phyloP scores from a whole-genome alignment of 2,888 invertebrate species.

The Chrysina gloriosa region DNA sequence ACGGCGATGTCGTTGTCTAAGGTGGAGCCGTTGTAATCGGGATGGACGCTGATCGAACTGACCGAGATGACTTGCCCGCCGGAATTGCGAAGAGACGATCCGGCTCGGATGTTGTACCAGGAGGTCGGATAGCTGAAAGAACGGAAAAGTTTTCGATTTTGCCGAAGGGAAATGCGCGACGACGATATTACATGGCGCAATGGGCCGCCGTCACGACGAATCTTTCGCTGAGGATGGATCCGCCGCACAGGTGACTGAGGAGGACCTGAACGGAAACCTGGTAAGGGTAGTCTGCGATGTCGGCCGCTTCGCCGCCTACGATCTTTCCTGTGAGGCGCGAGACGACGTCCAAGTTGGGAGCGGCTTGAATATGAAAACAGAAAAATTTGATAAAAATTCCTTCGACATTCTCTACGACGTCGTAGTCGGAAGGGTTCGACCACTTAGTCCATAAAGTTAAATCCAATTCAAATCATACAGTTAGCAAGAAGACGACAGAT shows the following conservation, averaged over 20 bases:
- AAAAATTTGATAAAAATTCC: no score
- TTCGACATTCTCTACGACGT: no score
- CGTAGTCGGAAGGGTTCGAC: no score
- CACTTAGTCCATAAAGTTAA: no score
- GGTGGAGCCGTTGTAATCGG: background rate
- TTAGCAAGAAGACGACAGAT: no score
- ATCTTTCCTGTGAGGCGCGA: slow-evolving; percentile 50
- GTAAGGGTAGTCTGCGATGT: slow-evolving; percentile 51
- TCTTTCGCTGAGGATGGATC: slow-evolving; percentile 48
- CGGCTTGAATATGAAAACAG: no score
- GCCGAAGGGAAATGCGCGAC: background rate
- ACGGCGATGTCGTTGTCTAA: slow-evolving; percentile 26
- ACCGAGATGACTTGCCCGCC: slow-evolving; percentile 36
- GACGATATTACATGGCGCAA: slow-evolving; percentile 47
- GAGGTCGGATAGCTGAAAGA: background rate
- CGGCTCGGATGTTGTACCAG: slow-evolving; percentile 17
- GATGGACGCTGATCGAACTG: background rate
- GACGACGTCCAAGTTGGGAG: background rate
- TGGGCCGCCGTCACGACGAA: slow-evolving; percentile 54
- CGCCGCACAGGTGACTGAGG: slow-evolving; percentile 53
- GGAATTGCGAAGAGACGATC: background rate
- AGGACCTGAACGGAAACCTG: slow-evolving; percentile 50
- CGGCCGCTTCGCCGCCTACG: slow-evolving; percentile 51
- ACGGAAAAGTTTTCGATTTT: no score
- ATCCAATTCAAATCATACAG: no score